A percentile compares a stretch with the other conserved stretches of the same genome.
These are phyloP conservation scores for Thaumatotibia leucotreta DNA, from an alignment of 1,140 invertebrate genomes.

Conservation along the genomic window DNA sequence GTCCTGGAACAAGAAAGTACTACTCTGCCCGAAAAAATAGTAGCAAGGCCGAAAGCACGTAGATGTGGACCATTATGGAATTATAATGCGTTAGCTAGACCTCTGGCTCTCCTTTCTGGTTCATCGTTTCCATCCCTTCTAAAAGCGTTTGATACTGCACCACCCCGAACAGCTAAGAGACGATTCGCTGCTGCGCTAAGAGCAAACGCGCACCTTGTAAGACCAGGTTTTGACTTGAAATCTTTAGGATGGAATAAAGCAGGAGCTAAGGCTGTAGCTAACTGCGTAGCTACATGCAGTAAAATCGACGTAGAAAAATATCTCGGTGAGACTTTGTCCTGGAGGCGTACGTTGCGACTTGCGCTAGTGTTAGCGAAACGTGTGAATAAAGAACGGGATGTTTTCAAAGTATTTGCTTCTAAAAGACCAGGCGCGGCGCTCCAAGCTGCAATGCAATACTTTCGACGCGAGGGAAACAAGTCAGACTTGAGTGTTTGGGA, in stretches of 20 bases:
- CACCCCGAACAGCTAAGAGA: not conserved
- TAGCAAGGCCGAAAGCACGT: no score
- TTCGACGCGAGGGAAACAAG: constrained; percentile 11
- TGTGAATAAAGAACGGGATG: not conserved
- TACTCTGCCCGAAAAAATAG: constrained; percentile 13
- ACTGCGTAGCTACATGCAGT: constrained; percentile 30
- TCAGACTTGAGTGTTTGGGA: constrained; percentile 29
- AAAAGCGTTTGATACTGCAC: not conserved
- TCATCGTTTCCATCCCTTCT: not conserved
- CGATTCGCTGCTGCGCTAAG: constrained; percentile 30
- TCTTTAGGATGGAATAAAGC: constrained; percentile 27
- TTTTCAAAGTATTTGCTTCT: constrained; percentile 14
- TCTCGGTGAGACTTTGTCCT: not conserved
- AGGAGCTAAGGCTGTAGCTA: constrained; percentile 42
- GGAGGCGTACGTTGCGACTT: not conserved
- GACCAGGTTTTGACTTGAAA: constrained; percentile 32
- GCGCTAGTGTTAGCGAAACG: not conserved
- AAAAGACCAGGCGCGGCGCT: constrained; percentile 32
- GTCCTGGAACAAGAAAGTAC: constrained; percentile 21
- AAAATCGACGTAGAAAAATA: not conserved
- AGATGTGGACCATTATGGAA: no score
- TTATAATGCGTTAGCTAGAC: constrained; percentile 14
- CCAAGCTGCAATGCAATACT: constrained; percentile 24
- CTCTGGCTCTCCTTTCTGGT: constrained; percentile 9
- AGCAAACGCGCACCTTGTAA: constrained; percentile 34